Evolutionary conservation across 1,140 invertebrate species (phyloP), one percentile per base, ranked within the genome.

Genomic region (Rhizoglyphus robini): DNA sequence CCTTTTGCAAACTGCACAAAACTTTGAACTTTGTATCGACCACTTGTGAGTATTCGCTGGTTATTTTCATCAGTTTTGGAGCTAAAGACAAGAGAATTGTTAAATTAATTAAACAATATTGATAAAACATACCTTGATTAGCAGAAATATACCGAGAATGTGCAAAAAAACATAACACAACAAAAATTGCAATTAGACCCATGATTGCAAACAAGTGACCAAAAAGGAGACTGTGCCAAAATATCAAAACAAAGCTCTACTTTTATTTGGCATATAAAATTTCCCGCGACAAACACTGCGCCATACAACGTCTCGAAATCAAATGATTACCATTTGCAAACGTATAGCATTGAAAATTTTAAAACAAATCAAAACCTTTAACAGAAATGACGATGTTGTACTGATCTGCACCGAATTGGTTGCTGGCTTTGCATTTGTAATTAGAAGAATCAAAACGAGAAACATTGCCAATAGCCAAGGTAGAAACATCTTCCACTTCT

Each of bases 401-500:
- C 65, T 77, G 80, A 62, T 79, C 78, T 62, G 75, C 77, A 66
- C 83, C 84, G 38, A 83, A 84, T 48, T 76, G 75, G 76, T 88
- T 88, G 68, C 78, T 80, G 27, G 83, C 86, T 31, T 81, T 74
- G 74, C 87, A 88, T 18, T 85, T 84, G 73, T 88, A 88, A 71
- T 86, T 84, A 15, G 86, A 86, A 65, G 82, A 77, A 75, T 87
- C 83, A 67, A 79, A 70, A 3, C 74, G 73, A 34, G 68, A 72
- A 25, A 76, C 74, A 57, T 72, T 71, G 47, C 71, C 70, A 32
- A 80, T 77, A 30, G 74, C 74, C 54, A 80, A 57, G 29, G 48
- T 23, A 13, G 23, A 51, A 2, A 23, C 29, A n/a, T n/a, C n/a
- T n/a, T n/a, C n/a, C n/a, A n/a, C n/a, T n/a, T n/a, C n/a, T n/a